Evolutionary conservation across 2,888 invertebrate genomes (phyloP).

Genomic region (Nomada fucata): DNA sequence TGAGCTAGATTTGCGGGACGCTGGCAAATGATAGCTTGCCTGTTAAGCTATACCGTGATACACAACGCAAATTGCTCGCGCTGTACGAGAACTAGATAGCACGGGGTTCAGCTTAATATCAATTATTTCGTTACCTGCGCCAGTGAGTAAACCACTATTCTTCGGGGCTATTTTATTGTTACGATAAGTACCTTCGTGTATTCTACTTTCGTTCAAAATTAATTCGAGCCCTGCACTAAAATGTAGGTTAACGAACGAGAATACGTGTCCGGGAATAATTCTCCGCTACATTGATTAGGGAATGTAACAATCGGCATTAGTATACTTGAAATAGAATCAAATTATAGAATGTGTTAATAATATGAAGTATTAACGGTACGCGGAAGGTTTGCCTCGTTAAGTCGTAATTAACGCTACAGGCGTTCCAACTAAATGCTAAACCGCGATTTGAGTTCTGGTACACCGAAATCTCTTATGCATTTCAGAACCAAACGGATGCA

Average conservation of each 20-base stretch:
- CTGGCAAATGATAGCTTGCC: conserved; percentile 18
- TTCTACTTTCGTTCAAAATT: too few relatives aligned
- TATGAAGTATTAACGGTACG: background rate
- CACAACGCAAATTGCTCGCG: background rate
- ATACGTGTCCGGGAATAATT: too few relatives aligned
- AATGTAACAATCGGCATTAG: too few relatives aligned
- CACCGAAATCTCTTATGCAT: background rate
- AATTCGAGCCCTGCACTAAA: too few relatives aligned
- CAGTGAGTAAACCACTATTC: too few relatives aligned
- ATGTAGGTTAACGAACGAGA: too few relatives aligned
- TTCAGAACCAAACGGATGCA: too few relatives aligned
- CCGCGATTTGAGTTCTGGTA: background rate
- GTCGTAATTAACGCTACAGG: background rate
- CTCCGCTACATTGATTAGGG: background rate
- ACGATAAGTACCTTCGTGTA: too few relatives aligned
- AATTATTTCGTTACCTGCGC: too few relatives aligned
- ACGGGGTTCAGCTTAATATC: too few relatives aligned
- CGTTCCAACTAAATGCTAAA: background rate
- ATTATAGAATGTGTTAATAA: background rate
- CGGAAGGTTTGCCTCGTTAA: background rate
- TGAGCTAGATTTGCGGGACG: conserved; percentile 36
- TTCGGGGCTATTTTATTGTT: too few relatives aligned
- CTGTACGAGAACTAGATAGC: background rate
- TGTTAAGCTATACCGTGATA: background rate
- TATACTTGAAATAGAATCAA: background rate